phyloP scores from a whole-genome alignment of 2,113 vertebrate species.

The Spea multiplicata region DNA sequence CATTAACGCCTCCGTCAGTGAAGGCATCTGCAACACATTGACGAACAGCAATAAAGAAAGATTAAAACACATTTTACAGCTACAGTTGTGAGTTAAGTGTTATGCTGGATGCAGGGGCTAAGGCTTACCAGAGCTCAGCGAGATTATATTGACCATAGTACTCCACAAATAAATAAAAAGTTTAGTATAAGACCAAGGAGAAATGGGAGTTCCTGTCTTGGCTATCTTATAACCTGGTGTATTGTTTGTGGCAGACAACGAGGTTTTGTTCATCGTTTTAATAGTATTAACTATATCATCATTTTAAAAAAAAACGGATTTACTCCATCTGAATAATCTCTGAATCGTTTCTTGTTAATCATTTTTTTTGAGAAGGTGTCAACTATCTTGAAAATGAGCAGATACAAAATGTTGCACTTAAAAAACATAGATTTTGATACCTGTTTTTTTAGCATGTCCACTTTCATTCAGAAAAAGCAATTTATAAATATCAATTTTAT shows the following conservation, averaged over 20 bases:
- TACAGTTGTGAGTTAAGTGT: conserved; percentile 24
- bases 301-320: conserved; percentile 19
- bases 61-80: conserved; percentile 45
- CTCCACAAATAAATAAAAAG: conserved; percentile 27
- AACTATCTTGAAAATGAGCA: conserved; percentile 20
- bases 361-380: not conserved
- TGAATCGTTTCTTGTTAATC: conserved; percentile 13
- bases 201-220: conserved; percentile 34
- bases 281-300: conserved; percentile 16
- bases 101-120: conserved; percentile 33
- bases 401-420: conserved; percentile 1
- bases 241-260: conserved; percentile 36
- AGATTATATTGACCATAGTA: conserved; percentile 29
- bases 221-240: conserved; percentile 28
- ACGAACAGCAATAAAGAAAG: conserved; percentile 37
- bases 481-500: too few relatives aligned
- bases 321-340: conserved; percentile 18
- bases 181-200: conserved; percentile 25
- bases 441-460: too few relatives aligned
- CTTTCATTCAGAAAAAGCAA: too few relatives aligned
- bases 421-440: not conserved
- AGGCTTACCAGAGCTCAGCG: conserved; percentile 5
- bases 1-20: conserved; percentile 42
- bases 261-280: conserved; percentile 19
- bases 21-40: conserved; percentile 46